Evolutionary conservation across 1,140 invertebrate genomes (phyloP).

Genomic region (Panonychus citri): DNA sequence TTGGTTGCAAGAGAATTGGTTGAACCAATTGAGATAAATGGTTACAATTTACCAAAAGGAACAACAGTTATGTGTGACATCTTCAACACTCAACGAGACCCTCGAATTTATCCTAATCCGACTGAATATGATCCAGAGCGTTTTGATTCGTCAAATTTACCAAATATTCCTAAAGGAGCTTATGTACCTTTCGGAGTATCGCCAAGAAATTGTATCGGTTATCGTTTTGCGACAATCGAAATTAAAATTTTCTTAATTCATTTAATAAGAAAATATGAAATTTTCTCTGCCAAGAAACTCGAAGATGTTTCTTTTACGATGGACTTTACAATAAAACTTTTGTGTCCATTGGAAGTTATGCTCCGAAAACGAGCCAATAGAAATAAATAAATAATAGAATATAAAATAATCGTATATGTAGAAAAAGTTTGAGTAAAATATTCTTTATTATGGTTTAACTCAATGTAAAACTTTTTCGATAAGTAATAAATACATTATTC

Average conservation of each 20-base stretch:
- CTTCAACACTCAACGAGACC: slow-evolving; percentile 36
- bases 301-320: no score
- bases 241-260: background rate
- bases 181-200: slow-evolving; percentile 24
- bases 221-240: slow-evolving; percentile 22
- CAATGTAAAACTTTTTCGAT: no score
- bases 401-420: no score
- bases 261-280: background rate
- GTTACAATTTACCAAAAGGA: slow-evolving; percentile 20
- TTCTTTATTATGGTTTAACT: no score
- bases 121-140: slow-evolving; percentile 48
- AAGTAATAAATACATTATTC: no score
- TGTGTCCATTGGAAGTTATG: no score
- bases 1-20: slow-evolving; percentile 20
- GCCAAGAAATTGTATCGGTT: slow-evolving; percentile 24
- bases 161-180: no score
- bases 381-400: no score
- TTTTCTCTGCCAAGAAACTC: background rate
- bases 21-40: slow-evolving; percentile 11
- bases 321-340: no score
- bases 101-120: slow-evolving; percentile 39
- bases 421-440: no score
- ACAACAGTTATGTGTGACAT: slow-evolving; percentile 23
- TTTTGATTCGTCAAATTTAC: slow-evolving; percentile 29
- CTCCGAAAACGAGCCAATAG: no score